These are phyloP conservation scores for Phrynosoma blainvillii DNA, from an alignment of 2,113 vertebrate species.

Conservation along the genomic window DNA sequence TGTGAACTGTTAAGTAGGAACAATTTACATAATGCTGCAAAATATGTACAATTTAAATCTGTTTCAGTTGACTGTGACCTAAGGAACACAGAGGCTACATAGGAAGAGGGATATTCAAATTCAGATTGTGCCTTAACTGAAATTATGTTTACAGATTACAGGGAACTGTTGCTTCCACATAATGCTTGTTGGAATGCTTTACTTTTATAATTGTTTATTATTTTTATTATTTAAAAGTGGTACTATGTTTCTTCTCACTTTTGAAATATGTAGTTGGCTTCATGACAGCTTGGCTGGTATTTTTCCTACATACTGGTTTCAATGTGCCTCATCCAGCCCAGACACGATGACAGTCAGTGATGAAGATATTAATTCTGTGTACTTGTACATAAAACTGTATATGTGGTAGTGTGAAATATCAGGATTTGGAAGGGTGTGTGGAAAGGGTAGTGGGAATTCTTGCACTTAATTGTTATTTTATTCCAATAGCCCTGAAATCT, in stretches of 20 bases:
- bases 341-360: too few relatives aligned
- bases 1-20: not conserved
- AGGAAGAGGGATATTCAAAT: not conserved
- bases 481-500: not conserved
- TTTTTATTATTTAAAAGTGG: constrained; percentile 10
- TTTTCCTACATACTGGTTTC: not conserved
- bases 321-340: not conserved
- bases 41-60: not conserved
- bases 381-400: not conserved
- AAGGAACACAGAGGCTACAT: not conserved
- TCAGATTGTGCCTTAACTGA: not conserved
- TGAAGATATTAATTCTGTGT: not conserved
- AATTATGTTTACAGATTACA: not conserved
- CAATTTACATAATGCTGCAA: not conserved
- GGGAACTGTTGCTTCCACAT: not conserved
- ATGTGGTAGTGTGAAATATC: not conserved
- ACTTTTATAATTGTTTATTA: not conserved
- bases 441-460: not conserved
- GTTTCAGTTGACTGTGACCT: not conserved
- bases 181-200: not conserved
- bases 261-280: not conserved
- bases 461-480: not conserved
- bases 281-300: not conserved
- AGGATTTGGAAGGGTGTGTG: too few relatives aligned
- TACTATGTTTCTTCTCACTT: constrained; percentile 2